A percentile compares a stretch with the other conserved stretches of the same genome.
phyloP scores from a whole-genome alignment of 1,140 invertebrate genomes.

The Tribolium madens region DNA sequence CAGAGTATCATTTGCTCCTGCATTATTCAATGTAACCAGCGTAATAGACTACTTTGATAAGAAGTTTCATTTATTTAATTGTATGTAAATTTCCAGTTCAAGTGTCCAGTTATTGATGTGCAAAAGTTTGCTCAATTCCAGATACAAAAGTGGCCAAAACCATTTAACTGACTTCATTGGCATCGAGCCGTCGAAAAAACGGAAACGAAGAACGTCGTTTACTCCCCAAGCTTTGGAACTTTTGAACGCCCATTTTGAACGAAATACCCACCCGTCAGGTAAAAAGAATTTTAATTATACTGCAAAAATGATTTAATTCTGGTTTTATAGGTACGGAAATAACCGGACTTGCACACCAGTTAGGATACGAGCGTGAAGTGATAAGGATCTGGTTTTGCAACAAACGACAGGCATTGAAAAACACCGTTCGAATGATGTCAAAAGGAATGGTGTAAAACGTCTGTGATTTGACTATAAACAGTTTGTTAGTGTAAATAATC shows the following conservation, averaged over 20 bases:
- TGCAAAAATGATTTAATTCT: too few relatives aligned
- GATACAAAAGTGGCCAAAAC: slow-evolving; percentile 90
- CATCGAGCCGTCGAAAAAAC: slow-evolving; percentile 95
- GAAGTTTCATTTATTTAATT: too few relatives aligned
- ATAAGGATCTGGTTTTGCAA: slow-evolving; percentile 99
- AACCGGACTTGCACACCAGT: slow-evolving; percentile 92
- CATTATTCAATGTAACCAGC: too few relatives aligned
- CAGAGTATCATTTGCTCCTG: too few relatives aligned
- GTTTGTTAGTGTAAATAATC: slow-evolving; percentile 28
- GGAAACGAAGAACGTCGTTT: slow-evolving; percentile 96
- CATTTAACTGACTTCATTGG: slow-evolving; percentile 96
- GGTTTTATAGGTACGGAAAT: too few relatives aligned
- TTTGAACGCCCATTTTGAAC: slow-evolving; percentile 94
- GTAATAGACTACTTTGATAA: too few relatives aligned
- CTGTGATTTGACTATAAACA: slow-evolving; percentile 48
- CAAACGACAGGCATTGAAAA: slow-evolving; percentile 96
- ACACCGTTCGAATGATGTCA: slow-evolving; percentile 92
- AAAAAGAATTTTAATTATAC: too few relatives aligned
- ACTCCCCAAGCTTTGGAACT: slow-evolving; percentile 95
- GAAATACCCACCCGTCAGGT: slow-evolving; percentile 98
- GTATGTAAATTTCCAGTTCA: too few relatives aligned
- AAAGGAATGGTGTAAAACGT: slow-evolving; percentile 74
- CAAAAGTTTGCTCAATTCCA: slow-evolving; percentile 67
- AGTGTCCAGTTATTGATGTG: neutral
- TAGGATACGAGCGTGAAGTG: slow-evolving; percentile 97